These are phyloP conservation scores for Sinocyclocheilus rhinocerous DNA, from an alignment of 2,113 vertebrate genomes.

Conservation along the genomic window DNA sequence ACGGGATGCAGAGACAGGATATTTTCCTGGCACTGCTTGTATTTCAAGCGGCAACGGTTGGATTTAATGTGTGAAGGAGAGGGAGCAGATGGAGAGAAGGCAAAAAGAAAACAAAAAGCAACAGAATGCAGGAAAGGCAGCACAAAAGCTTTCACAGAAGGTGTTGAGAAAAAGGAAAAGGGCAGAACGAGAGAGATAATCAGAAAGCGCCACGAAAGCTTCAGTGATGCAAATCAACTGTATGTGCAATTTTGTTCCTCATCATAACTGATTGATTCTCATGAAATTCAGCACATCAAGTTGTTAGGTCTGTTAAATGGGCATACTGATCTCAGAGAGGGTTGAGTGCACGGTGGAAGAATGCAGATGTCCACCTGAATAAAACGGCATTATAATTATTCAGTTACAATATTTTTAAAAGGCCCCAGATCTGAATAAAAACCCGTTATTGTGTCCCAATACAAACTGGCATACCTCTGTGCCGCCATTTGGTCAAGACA, in stretches of 20 bases:
- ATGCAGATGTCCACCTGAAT: too few relatives aligned
- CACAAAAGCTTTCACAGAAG: neutral
- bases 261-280: neutral
- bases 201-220: neutral
- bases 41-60: neutral
- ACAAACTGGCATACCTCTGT: too few relatives aligned
- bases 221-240: neutral
- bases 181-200: neutral
- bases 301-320: neutral
- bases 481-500: too few relatives aligned
- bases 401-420: too few relatives aligned
- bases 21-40: neutral
- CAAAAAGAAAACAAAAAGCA: neutral
- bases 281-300: neutral
- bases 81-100: neutral
- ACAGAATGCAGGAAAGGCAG: neutral
- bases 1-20: conserved; percentile 22
- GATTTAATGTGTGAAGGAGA: neutral
- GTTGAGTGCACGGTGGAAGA: neutral
- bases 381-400: too few relatives aligned
- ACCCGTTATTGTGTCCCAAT: too few relatives aligned
- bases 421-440: too few relatives aligned
- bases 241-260: neutral
- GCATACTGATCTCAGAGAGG: neutral
- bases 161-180: neutral